Evolutionary conservation across 2,797 vertebrate species (phyloP), one percentile per base, ranked within the genome.

Genomic region (Microtus agrestis): DNA sequence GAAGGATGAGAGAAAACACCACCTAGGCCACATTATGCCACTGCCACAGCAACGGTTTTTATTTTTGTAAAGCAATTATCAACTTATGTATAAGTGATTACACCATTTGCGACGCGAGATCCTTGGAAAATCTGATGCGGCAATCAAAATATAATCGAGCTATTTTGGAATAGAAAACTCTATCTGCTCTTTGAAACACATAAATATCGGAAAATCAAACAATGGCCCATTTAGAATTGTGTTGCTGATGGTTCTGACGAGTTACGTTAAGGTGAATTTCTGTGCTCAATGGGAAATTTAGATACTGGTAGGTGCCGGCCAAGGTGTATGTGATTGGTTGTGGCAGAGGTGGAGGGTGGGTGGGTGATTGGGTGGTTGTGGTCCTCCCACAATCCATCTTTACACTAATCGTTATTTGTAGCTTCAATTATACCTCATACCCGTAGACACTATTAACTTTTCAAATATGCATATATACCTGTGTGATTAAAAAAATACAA

Each of bases 71-170:
- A 96, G 95, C 84, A 96, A 95, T 97, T 71, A 97, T 97, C 88
- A 93, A 94, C 87, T 96, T 98, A 94, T 82, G 63, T 88, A 95
- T 78, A 93, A 94, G 90, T 92, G 97, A 98, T 96, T 95, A 96
- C 79, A 96, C 85, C 93, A 91, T 86, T 96, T 93, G 88, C 97
- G 93, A 97, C 90, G 87, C 91, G 97, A 98, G 87, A 61, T 91
- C 79, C 91, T 94, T 89, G 91, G 96, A 97, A 98, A 97, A 87
- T 91, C 90, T 92, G 65, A 91, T 85, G 87, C 91, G 98, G 95
- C 93, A 98, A 96, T 54, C 97, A 96, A 98, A 98, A 93, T 74
- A 89, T 97, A 98, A 98, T 48, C 59, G 95, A 96, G 91, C 93
- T 98, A 97, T 97, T 98, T 91, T 92, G 91, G 94, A 96, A 84